Percentiles rank a stretch among this genome's conserved stretches.
Evolutionary conservation across 2,797 vertebrate genomes (phyloP).

Genomic region (Enteromius trimaculatus): DNA sequence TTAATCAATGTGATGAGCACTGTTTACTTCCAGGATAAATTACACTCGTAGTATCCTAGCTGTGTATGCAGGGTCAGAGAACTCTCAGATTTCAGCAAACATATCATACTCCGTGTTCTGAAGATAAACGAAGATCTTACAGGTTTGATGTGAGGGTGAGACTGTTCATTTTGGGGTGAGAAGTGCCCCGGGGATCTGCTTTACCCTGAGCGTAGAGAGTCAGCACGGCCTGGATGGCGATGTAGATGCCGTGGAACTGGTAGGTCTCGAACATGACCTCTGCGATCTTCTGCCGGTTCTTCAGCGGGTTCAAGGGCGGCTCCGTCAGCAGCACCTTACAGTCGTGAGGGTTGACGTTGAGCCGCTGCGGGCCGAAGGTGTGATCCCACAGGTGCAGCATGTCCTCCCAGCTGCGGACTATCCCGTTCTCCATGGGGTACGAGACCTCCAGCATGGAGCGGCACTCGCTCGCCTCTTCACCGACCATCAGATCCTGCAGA

Average conservation of each 20-base stretch:
- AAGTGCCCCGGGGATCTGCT: neutral
- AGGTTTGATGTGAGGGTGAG: neutral
- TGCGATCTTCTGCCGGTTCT: constrained; percentile 83
- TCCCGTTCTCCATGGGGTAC: constrained; percentile 87
- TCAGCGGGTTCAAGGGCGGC: constrained; percentile 83
- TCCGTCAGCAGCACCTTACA: constrained; percentile 85
- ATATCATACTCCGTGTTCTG: no score
- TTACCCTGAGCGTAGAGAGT: constrained; percentile 85
- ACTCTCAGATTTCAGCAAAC: no score
- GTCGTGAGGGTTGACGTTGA: constrained; percentile 74
- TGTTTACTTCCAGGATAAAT: no score
- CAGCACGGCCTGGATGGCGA: constrained; percentile 84
- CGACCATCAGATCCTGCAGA: constrained; percentile 83
- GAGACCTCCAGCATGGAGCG: constrained; percentile 83
- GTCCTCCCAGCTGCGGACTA: constrained; percentile 83
- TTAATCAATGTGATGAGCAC: no score
- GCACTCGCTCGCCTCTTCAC: constrained; percentile 82
- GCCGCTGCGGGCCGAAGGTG: constrained; percentile 79
- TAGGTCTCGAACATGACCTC: constrained; percentile 86
- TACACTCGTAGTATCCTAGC: no score
- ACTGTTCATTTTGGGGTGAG: neutral
- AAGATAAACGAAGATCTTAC: no score
- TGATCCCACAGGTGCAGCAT: constrained; percentile 86
- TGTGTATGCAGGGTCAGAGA: no score
- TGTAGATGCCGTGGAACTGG: constrained; percentile 81